These are phyloP conservation scores for Drosophila bocki DNA, from an alignment of 1,140 invertebrate species.

Conservation along the genomic window DNA sequence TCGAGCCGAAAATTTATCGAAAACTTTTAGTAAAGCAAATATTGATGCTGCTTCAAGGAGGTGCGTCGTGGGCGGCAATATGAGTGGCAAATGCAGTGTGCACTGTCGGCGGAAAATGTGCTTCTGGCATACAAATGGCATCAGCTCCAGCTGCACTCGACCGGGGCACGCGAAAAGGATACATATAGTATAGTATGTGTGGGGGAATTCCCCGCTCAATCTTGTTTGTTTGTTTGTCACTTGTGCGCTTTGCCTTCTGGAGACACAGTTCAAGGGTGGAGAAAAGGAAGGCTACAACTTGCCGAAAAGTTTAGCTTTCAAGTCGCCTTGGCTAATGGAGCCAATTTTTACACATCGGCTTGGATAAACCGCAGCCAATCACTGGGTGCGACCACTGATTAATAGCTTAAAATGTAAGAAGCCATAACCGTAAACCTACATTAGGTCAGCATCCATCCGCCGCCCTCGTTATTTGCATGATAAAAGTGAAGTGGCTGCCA, in stretches of 20 bases:
- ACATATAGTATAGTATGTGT: background rate
- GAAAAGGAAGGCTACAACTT: background rate
- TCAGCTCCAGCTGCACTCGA: background rate
- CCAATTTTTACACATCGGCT: slow-evolving; percentile 2
- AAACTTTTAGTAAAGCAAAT: slow-evolving; percentile 41
- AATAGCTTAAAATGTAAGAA: slow-evolving; percentile 22
- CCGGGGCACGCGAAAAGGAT: slow-evolving; percentile 1
- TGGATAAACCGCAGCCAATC: background rate
- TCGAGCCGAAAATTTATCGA: slow-evolving; percentile 22
- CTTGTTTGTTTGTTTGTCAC: slow-evolving; percentile 16
- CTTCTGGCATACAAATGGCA: slow-evolving; percentile 20
- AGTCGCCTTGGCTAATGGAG: slow-evolving; percentile 14
- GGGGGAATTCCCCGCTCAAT: background rate
- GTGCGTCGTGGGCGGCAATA: slow-evolving; percentile 2
- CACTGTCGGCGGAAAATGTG: slow-evolving; percentile 24
- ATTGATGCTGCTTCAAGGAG: slow-evolving; percentile 15
- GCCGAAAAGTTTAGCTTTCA: slow-evolving; percentile 8
- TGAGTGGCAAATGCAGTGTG: background rate
- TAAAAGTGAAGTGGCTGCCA: slow-evolving; percentile 25
- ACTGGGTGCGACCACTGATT: slow-evolving; percentile 18
- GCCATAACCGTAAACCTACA: slow-evolving; percentile 33
- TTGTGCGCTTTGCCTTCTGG: background rate
- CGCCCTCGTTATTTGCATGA: slow-evolving; percentile 38
- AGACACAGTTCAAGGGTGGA: background rate
- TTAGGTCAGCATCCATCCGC: slow-evolving; percentile 13